Percentiles rank a stretch among this genome's conserved stretches.
Conservation (phyloP, 2,797 vertebrate species). For the Bovichtus diacanthus region DNA sequence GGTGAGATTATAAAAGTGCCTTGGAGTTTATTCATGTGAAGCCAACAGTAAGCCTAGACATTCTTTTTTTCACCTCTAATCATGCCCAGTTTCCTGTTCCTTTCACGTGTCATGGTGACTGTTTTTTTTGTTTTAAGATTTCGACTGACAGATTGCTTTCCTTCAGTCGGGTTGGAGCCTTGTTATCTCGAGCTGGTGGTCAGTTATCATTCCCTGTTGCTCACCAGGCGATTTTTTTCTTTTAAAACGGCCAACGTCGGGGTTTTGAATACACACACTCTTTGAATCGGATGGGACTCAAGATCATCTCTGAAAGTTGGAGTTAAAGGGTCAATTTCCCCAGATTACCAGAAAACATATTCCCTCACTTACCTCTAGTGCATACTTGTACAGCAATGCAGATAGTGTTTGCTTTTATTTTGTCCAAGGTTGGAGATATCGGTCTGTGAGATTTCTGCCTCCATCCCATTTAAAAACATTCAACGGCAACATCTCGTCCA, state of each 20-base stretch:
- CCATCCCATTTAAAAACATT: not conserved
- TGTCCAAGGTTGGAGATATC: not conserved
- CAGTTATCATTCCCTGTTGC: not conserved
- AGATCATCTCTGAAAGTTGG: not conserved
- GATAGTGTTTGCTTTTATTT: not conserved
- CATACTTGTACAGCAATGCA: not conserved
- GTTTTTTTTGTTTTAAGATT: slow-evolving; percentile 1
- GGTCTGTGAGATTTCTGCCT: not conserved
- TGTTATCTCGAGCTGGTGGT: slow-evolving; percentile 26
- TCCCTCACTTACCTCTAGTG: not conserved
- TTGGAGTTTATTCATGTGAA: slow-evolving; percentile 3
- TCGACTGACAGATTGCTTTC: not conserved
- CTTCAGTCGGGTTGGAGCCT: slow-evolving; percentile 69
- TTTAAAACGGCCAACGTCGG: not conserved
- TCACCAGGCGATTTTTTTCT: not conserved
- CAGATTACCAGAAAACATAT: not conserved
- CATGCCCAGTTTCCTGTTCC: not conserved
- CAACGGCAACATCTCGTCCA: not conserved
- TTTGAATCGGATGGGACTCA: not conserved
- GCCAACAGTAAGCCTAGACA: slow-evolving; percentile 29
- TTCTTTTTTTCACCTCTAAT: slow-evolving; percentile 20
- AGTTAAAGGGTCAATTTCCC: not conserved
- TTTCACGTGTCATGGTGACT: not conserved
- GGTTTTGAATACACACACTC: not conserved
- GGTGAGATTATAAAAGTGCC: slow-evolving; percentile 33